Base-by-base conservation (phyloP, 2,888 invertebrate species). In the Eupithecia abbreviata region DNA sequence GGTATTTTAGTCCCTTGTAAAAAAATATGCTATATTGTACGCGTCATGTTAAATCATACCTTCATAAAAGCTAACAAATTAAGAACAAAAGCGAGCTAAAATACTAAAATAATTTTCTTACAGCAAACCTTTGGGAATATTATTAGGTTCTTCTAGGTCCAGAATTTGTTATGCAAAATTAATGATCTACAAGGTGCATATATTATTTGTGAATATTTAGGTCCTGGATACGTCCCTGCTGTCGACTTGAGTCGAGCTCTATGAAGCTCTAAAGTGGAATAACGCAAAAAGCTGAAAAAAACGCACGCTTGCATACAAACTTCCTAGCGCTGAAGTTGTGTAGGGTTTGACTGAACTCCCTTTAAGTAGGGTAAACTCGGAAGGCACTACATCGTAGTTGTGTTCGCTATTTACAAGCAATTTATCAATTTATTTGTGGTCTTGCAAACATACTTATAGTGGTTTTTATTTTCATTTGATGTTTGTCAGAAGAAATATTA, bases 281-380 rank as follows among this genome's bases (percentile, higher is more conserved):
- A 76, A 85, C 82, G 84, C 83, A 86, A 87, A 85, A 84, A 81
- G 76, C 72, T 71, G 72, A 41, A 81, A 78, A 78, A 79, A 77
- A 42, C 55, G 76, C 67, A 72, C 62, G 77, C 77, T 76, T 43
- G 78, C 78, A 80, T 77, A 77, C 79, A 77, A 75, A 81, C 77
- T 75, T 74, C 79, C 73, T 74, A 80, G 80, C 73, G 74, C 77
- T 69, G 71, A 72, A 74, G 55, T 77, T 78, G 80, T 79, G 77
- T 77, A 78, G 70, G 67, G 78, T 75, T 81, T 75, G 71, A 77
- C 73, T 80, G 62, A 72, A 75, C 72, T 75, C n/a, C 73, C 65
- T 72, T 78, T 72, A 67, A 72, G 58, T 66, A 66, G 45, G 65
- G 69, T 66, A 66, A 66, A 68, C 67, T 45, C n/a, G 7, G 43